Base-by-base conservation (phyloP, 2,797 vertebrate genomes). In the Stomatorhinus walkeri region DNA sequence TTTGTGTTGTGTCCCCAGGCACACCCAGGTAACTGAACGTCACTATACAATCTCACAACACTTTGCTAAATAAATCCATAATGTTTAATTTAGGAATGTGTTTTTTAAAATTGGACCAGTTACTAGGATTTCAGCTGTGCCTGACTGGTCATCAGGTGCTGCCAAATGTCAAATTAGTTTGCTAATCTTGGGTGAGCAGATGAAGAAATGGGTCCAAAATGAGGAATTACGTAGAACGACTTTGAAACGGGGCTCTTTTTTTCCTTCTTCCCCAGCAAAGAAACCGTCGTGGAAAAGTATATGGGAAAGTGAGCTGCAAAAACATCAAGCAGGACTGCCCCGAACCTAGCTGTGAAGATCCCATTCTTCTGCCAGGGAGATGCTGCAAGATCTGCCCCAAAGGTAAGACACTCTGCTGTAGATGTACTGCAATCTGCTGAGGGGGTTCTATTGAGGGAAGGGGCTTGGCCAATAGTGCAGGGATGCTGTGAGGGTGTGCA, bases 301-400 rank as follows among this genome's bases (percentile, higher is more conserved):
- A 93, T 0, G 98, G 97, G 64, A 98, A 97, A 92, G 97, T 99
- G 61, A 98, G 96, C 95, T 99, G 98, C 91, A 97, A 97, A 94
- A 99, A 98, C 92, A 97, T 99, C 90, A 99, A 98, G 88, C 97
- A 97, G 90, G 96, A 98, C 92, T 99, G 98, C 90, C 97, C 97
- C 0, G 84, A 95, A 49, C 95, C 94, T 0, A 68, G 94, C 89
- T 99, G 98, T 8, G 94, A 95, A 0, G 94, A 96, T 0, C 96
- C 98, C 0, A 88, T 95, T 0, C 94, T 98, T 88, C 95, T 97
- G 87, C 97, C 97, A 0, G 98, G 98, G 19, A 96, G 97, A 89
- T 99, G 98, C 94, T 99, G 98, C 89, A 97, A 96, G 91, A 96
- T 95, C 89, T 99, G 98, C 88, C 96, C 96, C 0, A 96, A 94